Evolutionary conservation across 2,113 vertebrate genomes (phyloP), one percentile per base, ranked within the genome.

Genomic region (Chaetura pelagica): DNA sequence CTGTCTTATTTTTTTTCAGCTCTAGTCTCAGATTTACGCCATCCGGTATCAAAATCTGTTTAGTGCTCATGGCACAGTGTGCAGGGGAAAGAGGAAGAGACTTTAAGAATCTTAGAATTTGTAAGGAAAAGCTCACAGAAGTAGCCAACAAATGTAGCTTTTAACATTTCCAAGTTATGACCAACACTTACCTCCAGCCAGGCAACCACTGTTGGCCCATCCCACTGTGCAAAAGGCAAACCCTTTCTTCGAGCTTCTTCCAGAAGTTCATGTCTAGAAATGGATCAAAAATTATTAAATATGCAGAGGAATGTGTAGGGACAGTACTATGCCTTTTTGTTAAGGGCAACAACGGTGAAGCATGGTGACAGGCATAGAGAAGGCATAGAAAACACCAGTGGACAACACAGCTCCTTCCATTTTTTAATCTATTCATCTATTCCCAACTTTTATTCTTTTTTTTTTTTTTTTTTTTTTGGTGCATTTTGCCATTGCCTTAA

Each of bases 211-310:
- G 99, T 99, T 26, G 99, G 99, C 7, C 99, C 99, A 79, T 99
- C 99, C 99, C 99, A 99, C 74, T 99, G 99, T 15, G 99, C 99
- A 86, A 99, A 99, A 92, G 99, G 99, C 94, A 99, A 98, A 49
- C 99, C 99, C 97, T 99, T 99, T 66, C 99, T 99, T 93, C 99
- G 98, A 93, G 99, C 99, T 96, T 99, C 99, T 97, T 99, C 99
- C 96, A 99, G 96, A 84, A 99, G 98, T 98, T 99, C 99, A 91
- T 99, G 99, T 97, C 99, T 99, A 93, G 85, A 97, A 97, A 63
- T 23, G 79, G 23, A 94, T 90, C 64, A 97, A 68, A 97, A 79
- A 84, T 69, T 62, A 75, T 80, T 95, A 94, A 90, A 78, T 54
- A 89, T 8, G 4, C 42, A 71, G 42, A 76, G 30, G 10, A 32